A percentile compares a stretch with the other conserved stretches of the same genome.
phyloP scores from a whole-genome alignment of 2,113 vertebrate genomes.

The Tapirus terrestris region DNA sequence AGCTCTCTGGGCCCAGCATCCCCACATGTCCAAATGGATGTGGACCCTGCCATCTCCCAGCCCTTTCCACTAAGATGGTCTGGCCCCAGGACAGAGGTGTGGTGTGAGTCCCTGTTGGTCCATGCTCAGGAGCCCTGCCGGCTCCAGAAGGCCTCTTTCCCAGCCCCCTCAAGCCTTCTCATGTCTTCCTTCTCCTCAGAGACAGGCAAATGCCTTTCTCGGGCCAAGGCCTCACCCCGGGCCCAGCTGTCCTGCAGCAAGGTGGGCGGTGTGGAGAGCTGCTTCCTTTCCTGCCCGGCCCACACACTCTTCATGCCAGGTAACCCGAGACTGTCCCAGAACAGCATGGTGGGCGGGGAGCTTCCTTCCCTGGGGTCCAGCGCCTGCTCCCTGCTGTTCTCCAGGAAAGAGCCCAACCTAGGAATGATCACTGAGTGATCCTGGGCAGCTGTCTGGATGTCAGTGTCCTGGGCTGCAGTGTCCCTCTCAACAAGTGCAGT shows the following conservation, averaged over 20 bases:
- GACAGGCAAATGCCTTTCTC: slow-evolving; percentile 91
- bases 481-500: neutral
- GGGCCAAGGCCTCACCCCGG: slow-evolving; percentile 87
- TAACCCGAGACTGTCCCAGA: slow-evolving; percentile 63
- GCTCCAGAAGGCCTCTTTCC: neutral
- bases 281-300: slow-evolving; percentile 93
- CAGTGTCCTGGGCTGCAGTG: fast-evolving
- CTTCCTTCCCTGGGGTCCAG: neutral
- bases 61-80: neutral
- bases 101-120: fast-evolving
- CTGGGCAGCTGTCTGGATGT: neutral
- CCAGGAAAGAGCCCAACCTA: neutral
- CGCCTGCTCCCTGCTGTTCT: neutral
- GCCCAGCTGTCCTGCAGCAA: slow-evolving; percentile 93
- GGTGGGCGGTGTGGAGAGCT: slow-evolving; percentile 91
- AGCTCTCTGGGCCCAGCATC: too few species aligned
- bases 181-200: slow-evolving; percentile 87
- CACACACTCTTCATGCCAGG: slow-evolving; percentile 94
- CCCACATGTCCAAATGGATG: neutral
- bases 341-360: neutral
- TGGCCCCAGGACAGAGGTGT: neutral
- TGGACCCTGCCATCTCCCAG: neutral
- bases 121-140: fast-evolving
- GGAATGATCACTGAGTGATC: neutral
- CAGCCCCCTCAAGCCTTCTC: neutral